Percentiles rank a stretch among this genome's conserved stretches.
These are phyloP conservation scores for Ptychadena robeensis DNA, from an alignment of 2,797 vertebrate species.

Conservation along the genomic window DNA sequence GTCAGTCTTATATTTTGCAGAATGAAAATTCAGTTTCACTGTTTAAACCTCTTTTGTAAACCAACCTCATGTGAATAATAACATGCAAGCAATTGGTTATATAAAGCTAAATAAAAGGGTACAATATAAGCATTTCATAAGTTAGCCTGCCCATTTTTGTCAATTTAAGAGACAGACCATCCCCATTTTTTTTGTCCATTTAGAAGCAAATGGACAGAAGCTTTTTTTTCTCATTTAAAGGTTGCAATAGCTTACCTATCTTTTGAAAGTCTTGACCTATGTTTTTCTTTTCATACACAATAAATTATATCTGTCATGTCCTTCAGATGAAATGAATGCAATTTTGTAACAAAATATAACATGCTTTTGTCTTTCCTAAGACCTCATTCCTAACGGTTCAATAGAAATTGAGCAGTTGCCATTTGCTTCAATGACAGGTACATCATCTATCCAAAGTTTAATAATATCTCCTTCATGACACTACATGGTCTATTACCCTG, in stretches of 20 bases:
- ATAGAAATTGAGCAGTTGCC: slow-evolving; percentile 45
- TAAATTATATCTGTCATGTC: slow-evolving; percentile 53
- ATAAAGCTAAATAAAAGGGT: too few species aligned
- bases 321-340: slow-evolving; percentile 47
- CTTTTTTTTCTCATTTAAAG: not conserved
- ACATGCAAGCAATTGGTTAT: too few species aligned
- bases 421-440: slow-evolving; percentile 49
- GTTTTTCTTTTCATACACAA: slow-evolving; percentile 3
- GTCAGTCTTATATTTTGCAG: too few species aligned
- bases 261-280: slow-evolving; percentile 44
- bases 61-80: too few species aligned
- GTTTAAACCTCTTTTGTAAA: too few species aligned
- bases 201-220: not conserved
- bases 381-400: slow-evolving; percentile 39
- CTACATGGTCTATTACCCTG: slow-evolving; percentile 39
- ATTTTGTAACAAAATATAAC: slow-evolving; percentile 52
- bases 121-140: too few species aligned
- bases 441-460: slow-evolving; percentile 49
- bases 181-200: not conserved
- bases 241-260: not conserved
- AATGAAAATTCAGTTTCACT: too few species aligned
- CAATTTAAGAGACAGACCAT: not conserved
- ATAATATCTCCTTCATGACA: slow-evolving; percentile 39
- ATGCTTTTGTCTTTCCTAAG: slow-evolving; percentile 47
- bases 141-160: too few species aligned